Evolutionary conservation across 2,888 invertebrate species (phyloP).

Genomic region (Philereme transversata): DNA sequence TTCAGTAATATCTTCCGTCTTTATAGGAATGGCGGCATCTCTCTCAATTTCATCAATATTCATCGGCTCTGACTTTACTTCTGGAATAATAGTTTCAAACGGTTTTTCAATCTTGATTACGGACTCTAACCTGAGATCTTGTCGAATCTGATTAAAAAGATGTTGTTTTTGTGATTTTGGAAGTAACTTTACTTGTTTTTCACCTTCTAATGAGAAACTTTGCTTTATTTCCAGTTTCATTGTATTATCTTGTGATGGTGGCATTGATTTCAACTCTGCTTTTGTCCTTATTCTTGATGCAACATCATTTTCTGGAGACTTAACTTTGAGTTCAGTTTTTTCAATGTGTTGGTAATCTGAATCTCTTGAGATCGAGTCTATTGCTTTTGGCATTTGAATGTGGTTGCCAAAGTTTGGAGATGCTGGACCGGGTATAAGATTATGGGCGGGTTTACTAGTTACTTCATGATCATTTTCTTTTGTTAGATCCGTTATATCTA

Average conservation of each 20-base stretch:
- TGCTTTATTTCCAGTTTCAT: slow-evolving; percentile 53
- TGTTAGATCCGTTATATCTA: slow-evolving; percentile 77
- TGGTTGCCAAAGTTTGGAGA: slow-evolving; percentile 65
- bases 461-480: slow-evolving; percentile 64
- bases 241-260: slow-evolving; percentile 66
- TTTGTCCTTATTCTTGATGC: slow-evolving; percentile 93
- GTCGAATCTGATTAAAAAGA: slow-evolving; percentile 76
- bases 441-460: slow-evolving; percentile 46
- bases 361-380: slow-evolving; percentile 86
- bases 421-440: slow-evolving; percentile 46
- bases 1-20: slow-evolving; percentile 63
- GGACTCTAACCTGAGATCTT: slow-evolving; percentile 74
- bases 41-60: slow-evolving; percentile 87
- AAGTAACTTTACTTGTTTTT: slow-evolving; percentile 60
- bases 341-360: slow-evolving; percentile 67
- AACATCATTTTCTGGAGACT: slow-evolving; percentile 79
- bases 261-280: slow-evolving; percentile 90
- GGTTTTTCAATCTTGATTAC: slow-evolving; percentile 86
- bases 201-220: slow-evolving; percentile 45
- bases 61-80: slow-evolving; percentile 87
- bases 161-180: slow-evolving; percentile 75
- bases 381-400: slow-evolving; percentile 87
- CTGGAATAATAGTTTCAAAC: slow-evolving; percentile 76
- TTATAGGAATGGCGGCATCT: slow-evolving; percentile 77
- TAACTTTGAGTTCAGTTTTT: slow-evolving; percentile 61